phyloP scores from a whole-genome alignment of 2,888 invertebrate species.

The Agrenia bidenticulata region DNA sequence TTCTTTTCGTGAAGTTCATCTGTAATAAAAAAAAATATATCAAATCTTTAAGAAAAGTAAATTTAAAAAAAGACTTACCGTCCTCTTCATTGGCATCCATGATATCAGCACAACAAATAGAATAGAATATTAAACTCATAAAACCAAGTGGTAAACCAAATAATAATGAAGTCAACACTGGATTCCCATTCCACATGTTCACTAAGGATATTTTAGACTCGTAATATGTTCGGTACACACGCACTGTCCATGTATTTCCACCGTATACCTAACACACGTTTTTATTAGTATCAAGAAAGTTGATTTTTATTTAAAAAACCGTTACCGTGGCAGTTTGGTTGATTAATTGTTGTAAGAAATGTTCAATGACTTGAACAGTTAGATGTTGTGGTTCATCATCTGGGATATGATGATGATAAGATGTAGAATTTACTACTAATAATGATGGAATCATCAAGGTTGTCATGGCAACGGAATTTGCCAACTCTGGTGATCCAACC shows the following conservation, averaged over 20 bases:
- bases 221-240: slow-evolving; percentile 71
- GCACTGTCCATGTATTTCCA: neutral
- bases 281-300: neutral
- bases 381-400: slow-evolving; percentile 73
- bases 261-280: neutral
- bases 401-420: slow-evolving; percentile 88
- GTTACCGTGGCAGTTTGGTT: slow-evolving; percentile 74
- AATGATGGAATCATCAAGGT: slow-evolving; percentile 79
- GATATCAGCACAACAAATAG: slow-evolving; percentile 94
- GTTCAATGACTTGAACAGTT: slow-evolving; percentile 73
- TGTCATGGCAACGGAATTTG: slow-evolving; percentile 90
- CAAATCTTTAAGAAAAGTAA: neutral
- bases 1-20: slow-evolving; percentile 1
- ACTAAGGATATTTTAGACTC: slow-evolving; percentile 76
- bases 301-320: neutral
- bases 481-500: slow-evolving; percentile 85
- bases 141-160: slow-evolving; percentile 94
- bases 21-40: neutral
- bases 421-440: slow-evolving; percentile 86
- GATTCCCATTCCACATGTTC: slow-evolving; percentile 90
- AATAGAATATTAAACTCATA: slow-evolving; percentile 89
- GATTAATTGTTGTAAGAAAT: slow-evolving; percentile 74
- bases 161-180: slow-evolving; percentile 86
- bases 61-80: slow-evolving; percentile 35
- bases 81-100: slow-evolving; percentile 86